phyloP scores from a whole-genome alignment of 1,140 invertebrate genomes.

The Proctacanthus coquilletti region DNA sequence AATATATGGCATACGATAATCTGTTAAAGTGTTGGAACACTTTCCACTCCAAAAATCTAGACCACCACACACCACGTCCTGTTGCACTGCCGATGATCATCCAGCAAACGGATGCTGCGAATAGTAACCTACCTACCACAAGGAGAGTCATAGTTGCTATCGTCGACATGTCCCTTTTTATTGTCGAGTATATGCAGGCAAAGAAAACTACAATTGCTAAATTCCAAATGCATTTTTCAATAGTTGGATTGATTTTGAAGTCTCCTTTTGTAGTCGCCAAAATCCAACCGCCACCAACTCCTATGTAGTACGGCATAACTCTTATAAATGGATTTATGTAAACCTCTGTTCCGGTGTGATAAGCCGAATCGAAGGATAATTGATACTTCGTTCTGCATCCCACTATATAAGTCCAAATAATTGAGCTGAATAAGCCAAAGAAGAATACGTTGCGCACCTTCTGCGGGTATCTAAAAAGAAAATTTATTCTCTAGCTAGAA shows the following conservation, averaged over 20 bases:
- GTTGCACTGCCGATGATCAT: slow-evolving; percentile 25
- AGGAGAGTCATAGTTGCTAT: slow-evolving; percentile 16
- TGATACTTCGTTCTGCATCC: slow-evolving; percentile 17
- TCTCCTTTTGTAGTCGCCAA: slow-evolving; percentile 11
- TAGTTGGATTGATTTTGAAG: slow-evolving; percentile 12
- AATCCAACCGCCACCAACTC: slow-evolving; percentile 19
- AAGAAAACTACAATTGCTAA: slow-evolving; percentile 15
- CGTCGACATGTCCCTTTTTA: slow-evolving; percentile 20
- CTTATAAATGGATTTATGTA: slow-evolving; percentile 27
- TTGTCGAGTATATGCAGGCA: slow-evolving; percentile 18
- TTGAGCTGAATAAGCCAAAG: slow-evolving; percentile 11
- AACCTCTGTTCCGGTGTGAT: slow-evolving; percentile 19
- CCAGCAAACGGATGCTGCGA: slow-evolving; percentile 21
- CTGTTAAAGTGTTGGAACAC: slow-evolving; percentile 26
- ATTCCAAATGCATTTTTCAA: slow-evolving; percentile 18
- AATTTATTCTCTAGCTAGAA: background rate
- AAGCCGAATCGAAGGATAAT: slow-evolving; percentile 22
- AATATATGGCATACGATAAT: slow-evolving; percentile 24
- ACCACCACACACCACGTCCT: slow-evolving; percentile 21
- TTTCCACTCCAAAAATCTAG: slow-evolving; percentile 19
- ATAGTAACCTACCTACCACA: slow-evolving; percentile 16
- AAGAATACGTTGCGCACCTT: slow-evolving; percentile 11
- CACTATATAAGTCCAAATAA: slow-evolving; percentile 16
- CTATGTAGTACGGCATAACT: slow-evolving; percentile 22
- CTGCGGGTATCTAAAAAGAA: slow-evolving; percentile 12